Percentiles rank a stretch among this genome's conserved stretches.
These are phyloP conservation scores for Dasypogon diadema DNA, from an alignment of 2,888 invertebrate genomes.

Conservation along the genomic window DNA sequence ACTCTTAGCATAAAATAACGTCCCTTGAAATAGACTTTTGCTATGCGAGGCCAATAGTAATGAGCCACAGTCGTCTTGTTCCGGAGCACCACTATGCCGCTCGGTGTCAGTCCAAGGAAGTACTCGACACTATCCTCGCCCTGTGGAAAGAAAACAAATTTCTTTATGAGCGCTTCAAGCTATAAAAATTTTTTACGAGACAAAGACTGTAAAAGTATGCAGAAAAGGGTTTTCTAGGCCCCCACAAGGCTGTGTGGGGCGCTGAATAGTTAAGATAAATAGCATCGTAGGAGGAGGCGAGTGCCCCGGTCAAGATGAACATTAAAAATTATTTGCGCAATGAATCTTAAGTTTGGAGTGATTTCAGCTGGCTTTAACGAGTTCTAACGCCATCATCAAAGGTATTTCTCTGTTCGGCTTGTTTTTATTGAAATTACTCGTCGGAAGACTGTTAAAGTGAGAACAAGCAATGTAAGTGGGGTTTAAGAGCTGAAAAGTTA, in stretches of 20 bases:
- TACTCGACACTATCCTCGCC: slow-evolving; percentile 97
- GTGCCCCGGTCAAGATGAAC: not conserved
- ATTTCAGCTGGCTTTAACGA: not conserved
- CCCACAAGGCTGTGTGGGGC: not conserved
- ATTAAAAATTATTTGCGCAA: not conserved
- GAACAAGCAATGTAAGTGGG: not conserved
- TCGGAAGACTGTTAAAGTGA: not conserved
- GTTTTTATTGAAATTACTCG: too few relatives aligned
- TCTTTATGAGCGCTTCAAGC: slow-evolving; percentile 21
- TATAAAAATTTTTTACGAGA: slow-evolving; percentile 16
- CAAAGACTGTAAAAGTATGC: not conserved
- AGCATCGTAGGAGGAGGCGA: not conserved
- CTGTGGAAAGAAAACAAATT: slow-evolving; percentile 69
- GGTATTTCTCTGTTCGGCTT: not conserved
- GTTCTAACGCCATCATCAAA: not conserved
- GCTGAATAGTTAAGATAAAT: not conserved
- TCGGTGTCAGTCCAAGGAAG: slow-evolving; percentile 94
- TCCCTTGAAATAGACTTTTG: slow-evolving; percentile 96
- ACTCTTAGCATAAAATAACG: slow-evolving; percentile 97
- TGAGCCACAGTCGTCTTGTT: slow-evolving; percentile 97
- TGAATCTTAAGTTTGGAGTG: not conserved
- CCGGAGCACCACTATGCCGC: slow-evolving; percentile 92
- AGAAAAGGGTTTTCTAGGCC: not conserved
- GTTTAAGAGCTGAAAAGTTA: not conserved
- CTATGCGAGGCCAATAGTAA: slow-evolving; percentile 98